These are phyloP conservation scores for Psix sp. DNA, from an alignment of 1,140 invertebrate genomes.

Conservation along the genomic window DNA sequence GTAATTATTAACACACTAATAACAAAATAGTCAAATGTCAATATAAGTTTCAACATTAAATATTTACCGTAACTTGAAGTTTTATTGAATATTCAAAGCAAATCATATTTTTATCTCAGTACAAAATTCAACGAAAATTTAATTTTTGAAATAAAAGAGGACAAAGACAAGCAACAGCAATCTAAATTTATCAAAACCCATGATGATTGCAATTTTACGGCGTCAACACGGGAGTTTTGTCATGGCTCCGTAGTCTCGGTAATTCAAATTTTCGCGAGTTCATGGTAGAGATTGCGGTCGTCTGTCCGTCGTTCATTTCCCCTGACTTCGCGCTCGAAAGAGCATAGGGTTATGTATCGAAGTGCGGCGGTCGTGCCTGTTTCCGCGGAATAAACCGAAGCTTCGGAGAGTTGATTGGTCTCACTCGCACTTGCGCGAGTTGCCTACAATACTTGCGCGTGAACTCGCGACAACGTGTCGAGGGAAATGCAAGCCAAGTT, in stretches of 20 bases:
- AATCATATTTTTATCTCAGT: too few species aligned
- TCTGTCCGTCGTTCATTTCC: constrained; percentile 37
- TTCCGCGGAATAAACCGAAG: constrained; percentile 33
- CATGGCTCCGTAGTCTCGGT: constrained; percentile 5
- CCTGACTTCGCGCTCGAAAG: constrained; percentile 26
- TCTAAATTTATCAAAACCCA: background rate
- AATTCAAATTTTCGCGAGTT: constrained; percentile 42
- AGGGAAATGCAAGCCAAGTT: constrained; percentile 37
- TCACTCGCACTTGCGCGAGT: constrained; percentile 8
- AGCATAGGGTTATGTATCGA: constrained; percentile 28
- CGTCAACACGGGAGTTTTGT: constrained; percentile 7
- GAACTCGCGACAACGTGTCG: constrained; percentile 40
- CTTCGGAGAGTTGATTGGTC: constrained; percentile 22
- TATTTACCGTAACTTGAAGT: too few species aligned
- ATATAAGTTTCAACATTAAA: too few species aligned
- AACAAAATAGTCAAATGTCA: too few species aligned
- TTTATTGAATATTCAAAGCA: too few species aligned
- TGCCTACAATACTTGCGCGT: background rate
- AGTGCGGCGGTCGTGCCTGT: constrained; percentile 29
- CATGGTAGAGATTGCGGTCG: constrained; percentile 35
- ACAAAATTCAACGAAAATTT: background rate
- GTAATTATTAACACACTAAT: too few species aligned
- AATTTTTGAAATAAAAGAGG: background rate
- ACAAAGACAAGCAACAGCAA: background rate
- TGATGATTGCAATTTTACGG: constrained; percentile 13